These are phyloP conservation scores for Microplitis mediator DNA, from an alignment of 1,140 invertebrate genomes.

Conservation along the genomic window DNA sequence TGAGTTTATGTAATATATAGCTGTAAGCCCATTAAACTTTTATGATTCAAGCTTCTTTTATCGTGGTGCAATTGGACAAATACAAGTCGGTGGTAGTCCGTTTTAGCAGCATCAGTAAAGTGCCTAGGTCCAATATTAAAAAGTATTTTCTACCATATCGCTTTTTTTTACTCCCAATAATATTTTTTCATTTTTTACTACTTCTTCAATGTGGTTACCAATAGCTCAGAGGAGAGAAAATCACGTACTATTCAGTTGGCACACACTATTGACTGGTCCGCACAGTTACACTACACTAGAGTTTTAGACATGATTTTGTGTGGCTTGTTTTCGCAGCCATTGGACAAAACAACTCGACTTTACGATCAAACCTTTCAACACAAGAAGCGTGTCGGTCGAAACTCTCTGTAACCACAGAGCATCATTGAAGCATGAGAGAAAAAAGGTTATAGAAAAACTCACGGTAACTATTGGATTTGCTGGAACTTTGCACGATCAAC, in stretches of 20 bases:
- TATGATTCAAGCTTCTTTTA: slow-evolving; percentile 48
- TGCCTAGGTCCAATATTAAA: not conserved
- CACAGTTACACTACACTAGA: not conserved
- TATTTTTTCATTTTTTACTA: not conserved
- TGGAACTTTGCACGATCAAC: slow-evolving; percentile 21
- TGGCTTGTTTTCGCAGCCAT: not conserved
- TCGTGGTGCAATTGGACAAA: too few species aligned
- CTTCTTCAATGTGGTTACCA: not conserved
- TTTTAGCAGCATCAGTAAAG: too few species aligned
- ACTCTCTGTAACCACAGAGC: not conserved
- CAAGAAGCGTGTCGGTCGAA: not conserved
- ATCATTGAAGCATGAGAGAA: slow-evolving; percentile 13
- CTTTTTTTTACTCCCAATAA: not conserved
- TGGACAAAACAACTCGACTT: not conserved
- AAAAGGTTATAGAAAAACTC: slow-evolving; percentile 25
- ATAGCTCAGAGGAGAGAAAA: slow-evolving; percentile 1
- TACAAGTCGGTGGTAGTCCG: too few species aligned
- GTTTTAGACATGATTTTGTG: not conserved
- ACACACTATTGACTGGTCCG: not conserved
- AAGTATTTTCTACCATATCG: not conserved
- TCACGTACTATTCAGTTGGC: not conserved
- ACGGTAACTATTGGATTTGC: slow-evolving; percentile 26
- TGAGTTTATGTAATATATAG: not conserved
- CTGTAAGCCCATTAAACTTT: slow-evolving; percentile 49
- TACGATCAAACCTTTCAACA: not conserved